These are phyloP conservation scores for Sylvilagus floridanus DNA, from an alignment of 2,797 vertebrate species.

Conservation along the genomic window DNA sequence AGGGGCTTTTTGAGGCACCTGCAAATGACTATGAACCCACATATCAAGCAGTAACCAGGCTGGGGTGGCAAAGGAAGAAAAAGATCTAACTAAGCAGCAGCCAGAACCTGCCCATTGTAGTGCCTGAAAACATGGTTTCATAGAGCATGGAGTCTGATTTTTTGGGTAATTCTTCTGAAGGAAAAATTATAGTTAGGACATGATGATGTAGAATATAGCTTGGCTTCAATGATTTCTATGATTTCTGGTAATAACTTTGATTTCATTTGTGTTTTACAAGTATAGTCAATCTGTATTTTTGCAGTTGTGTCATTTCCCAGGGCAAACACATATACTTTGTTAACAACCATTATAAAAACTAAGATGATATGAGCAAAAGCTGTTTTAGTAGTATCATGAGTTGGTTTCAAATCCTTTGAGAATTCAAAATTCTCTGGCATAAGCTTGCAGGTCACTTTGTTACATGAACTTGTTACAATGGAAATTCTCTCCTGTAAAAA, in stretches of 20 bases:
- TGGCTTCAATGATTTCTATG: not conserved
- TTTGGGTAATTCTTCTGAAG: not conserved
- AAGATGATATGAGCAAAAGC: not conserved
- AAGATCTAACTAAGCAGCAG: not conserved
- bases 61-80: not conserved
- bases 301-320: not conserved
- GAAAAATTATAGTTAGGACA: not conserved
- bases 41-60: not conserved
- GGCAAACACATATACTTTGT: not conserved
- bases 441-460: not conserved
- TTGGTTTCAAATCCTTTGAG: slow-evolving; percentile 13
- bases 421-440: not conserved
- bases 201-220: not conserved
- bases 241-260: not conserved
- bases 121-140: not conserved
- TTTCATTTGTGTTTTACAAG: not conserved
- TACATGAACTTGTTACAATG: not conserved
- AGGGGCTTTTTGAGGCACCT: not conserved
- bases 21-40: not conserved
- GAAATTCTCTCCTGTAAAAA: slow-evolving; percentile 26
- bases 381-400: not conserved
- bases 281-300: not conserved
- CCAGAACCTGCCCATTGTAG: no score
- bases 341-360: not conserved
- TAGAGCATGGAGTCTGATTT: not conserved